Base-by-base conservation (phyloP, 2,888 invertebrate genomes). In the Athalia rosae region DNA sequence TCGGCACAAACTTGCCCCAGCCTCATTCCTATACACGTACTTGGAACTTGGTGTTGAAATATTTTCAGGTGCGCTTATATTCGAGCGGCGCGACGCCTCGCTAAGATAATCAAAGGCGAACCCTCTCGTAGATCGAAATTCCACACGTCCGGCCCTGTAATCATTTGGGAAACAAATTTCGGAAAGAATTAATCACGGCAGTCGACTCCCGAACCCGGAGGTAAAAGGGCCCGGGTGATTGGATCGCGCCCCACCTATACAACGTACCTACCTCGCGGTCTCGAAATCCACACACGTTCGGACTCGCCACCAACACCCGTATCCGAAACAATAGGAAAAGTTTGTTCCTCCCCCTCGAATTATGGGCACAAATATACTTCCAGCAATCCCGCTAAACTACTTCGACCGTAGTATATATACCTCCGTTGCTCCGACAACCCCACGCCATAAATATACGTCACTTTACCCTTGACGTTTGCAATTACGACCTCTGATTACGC, bases 21-120 rank as follows among this genome's bases (percentile, higher is more conserved):
- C 48, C 73, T 59, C 56, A 56, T 41, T 41, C 56, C 58, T 71
- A 56, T 56, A 13, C 61, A 13, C n/a, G n/a, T 61, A 28, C 61
- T 74, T 61, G 74, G 48, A 74, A 73, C n/a, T 73, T 61, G 61
- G 41, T 73, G 41, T 73, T 45, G 56, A 59, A 58, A 71, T 71
- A 71, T 48, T 71, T 71, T 9, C 8, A 58, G 43, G 58, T 53
- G 28, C 28, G 28, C n/a, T n/a, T n/a, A n/a, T 28, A 28, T 28
- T 50, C 48, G 5, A 47, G n/a, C 9, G 8, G 61, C 28, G 4
- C 9, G 4, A 0, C 3, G 67, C 53, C 48, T 9, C 66, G 53
- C 28, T 43, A 53, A 53, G 13, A 67, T 11, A 67, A 6, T 13
- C 53, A 28, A 28, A 28, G 6, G 67, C 11, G 11, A 13, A 50